Conservation (phyloP, 2,113 vertebrate genomes). For the Paratilapia polleni region DNA sequence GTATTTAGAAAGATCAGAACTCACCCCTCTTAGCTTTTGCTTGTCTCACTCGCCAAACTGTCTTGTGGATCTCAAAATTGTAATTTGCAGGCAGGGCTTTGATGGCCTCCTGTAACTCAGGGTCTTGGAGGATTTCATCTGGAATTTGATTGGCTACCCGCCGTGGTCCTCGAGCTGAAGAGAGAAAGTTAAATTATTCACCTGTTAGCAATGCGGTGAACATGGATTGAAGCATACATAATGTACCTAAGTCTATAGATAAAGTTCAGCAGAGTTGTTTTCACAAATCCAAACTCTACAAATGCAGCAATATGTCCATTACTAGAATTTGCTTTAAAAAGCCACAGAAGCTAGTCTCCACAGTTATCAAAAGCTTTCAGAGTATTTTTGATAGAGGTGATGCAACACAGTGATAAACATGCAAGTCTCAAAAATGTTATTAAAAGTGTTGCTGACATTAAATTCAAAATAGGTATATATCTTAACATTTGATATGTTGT, state of each 20-base stretch:
- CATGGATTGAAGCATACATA: background rate
- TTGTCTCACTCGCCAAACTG: conserved; percentile 92
- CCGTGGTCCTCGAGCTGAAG: conserved; percentile 71
- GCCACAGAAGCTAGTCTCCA: background rate
- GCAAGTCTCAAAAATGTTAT: background rate
- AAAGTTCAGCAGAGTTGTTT: background rate
- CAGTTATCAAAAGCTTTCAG: background rate
- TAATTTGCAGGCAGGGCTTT: conserved; percentile 89
- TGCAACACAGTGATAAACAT: background rate
- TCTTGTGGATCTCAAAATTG: conserved; percentile 99
- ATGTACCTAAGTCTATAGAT: background rate
- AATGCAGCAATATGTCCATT: background rate
- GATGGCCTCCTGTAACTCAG: conserved; percentile 84
- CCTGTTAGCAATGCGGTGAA: background rate
- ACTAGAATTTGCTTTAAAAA: background rate
- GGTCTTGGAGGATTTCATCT: conserved; percentile 87
- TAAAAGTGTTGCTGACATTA: background rate
- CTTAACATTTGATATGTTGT: background rate
- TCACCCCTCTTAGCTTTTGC: conserved; percentile 88
- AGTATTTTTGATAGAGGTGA: background rate
- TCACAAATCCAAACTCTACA: background rate
- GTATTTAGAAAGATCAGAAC: background rate
- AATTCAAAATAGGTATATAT: background rate
- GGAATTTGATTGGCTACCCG: conserved; percentile 91
- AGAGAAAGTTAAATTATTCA: conserved; percentile 29